Percentiles rank a stretch among this genome's conserved stretches.
Evolutionary conservation across 1,140 invertebrate species (phyloP).

Genomic region (Teleopsis dalmanni): DNA sequence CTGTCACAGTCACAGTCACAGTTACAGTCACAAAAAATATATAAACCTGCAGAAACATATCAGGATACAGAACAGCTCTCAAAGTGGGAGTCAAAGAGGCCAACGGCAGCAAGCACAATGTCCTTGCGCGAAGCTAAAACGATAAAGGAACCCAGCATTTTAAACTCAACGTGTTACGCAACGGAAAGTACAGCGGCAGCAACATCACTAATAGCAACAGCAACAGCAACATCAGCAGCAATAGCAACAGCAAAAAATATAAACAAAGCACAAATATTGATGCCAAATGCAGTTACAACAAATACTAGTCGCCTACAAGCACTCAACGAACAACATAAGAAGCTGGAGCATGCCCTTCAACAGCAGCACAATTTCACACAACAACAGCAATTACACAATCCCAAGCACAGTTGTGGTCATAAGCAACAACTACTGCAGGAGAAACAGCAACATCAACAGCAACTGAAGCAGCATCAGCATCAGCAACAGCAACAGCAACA

Average conservation of each 20-base stretch:
- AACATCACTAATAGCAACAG: constrained; percentile 15
- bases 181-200: not conserved
- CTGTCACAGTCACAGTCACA: not conserved
- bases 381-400: not conserved
- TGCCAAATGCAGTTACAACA: too few relatives aligned
- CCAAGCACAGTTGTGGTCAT: not conserved
- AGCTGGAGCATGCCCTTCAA: too few relatives aligned
- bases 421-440: not conserved
- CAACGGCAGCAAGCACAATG: too few relatives aligned
- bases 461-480: not conserved
- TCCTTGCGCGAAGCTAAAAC: not conserved
- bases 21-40: too few relatives aligned
- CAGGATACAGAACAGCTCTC: too few relatives aligned
- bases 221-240: constrained; percentile 13
- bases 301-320: too few relatives aligned
- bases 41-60: too few relatives aligned
- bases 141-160: not conserved
- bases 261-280: too few relatives aligned
- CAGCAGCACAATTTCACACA: too few relatives aligned
- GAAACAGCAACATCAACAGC: constrained; percentile 3
- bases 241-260: constrained; percentile 13
- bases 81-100: too few relatives aligned
- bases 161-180: too few relatives aligned
- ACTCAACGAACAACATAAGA: too few relatives aligned
- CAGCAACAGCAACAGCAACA: constrained; percentile 5